Percentiles rank a stretch among this genome's conserved stretches.
Conservation (phyloP, 2,888 invertebrate species). For the Apamea monoglypha region DNA sequence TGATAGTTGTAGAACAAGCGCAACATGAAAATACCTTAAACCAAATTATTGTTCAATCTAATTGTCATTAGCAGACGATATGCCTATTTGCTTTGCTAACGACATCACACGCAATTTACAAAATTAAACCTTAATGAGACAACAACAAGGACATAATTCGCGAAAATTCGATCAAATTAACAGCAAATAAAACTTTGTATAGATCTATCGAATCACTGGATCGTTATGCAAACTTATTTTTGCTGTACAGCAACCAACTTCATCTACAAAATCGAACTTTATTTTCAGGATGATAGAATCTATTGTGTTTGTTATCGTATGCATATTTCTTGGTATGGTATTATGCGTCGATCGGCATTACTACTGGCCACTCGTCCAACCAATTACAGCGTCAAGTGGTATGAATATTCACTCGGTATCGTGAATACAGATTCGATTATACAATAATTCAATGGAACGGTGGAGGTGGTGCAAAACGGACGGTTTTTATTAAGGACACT, state of each 20-base stretch:
- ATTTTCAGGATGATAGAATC: conserved; percentile 15
- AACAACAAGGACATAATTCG: conserved; percentile 25
- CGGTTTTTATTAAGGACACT: conserved; percentile 20
- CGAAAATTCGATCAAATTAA: conserved; percentile 42
- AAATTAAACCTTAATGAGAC: conserved; percentile 40
- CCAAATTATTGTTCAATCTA: conserved; percentile 35
- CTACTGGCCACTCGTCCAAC: conserved; percentile 79
- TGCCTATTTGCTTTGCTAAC: conserved; percentile 11
- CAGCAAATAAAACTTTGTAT: conserved; percentile 61
- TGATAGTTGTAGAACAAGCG: conserved; percentile 4
- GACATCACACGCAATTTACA: background rate
- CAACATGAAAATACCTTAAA: conserved; percentile 14
- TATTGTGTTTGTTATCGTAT: background rate
- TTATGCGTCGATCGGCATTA: conserved; percentile 68
- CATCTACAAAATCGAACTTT: conserved; percentile 29
- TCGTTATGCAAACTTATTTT: conserved; percentile 39
- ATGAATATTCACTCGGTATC: conserved; percentile 84
- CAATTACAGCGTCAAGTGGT: conserved; percentile 83
- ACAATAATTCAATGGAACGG: conserved; percentile 72
- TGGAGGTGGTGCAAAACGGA: conserved; percentile 31
- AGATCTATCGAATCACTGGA: conserved; percentile 61
- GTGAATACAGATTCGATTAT: conserved; percentile 82
- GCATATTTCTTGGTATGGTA: conserved; percentile 44
- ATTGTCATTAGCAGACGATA: conserved; percentile 38
- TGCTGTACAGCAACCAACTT: background rate